These are phyloP conservation scores for Achlya flavicornis DNA, from an alignment of 2,888 invertebrate genomes.

Conservation along the genomic window DNA sequence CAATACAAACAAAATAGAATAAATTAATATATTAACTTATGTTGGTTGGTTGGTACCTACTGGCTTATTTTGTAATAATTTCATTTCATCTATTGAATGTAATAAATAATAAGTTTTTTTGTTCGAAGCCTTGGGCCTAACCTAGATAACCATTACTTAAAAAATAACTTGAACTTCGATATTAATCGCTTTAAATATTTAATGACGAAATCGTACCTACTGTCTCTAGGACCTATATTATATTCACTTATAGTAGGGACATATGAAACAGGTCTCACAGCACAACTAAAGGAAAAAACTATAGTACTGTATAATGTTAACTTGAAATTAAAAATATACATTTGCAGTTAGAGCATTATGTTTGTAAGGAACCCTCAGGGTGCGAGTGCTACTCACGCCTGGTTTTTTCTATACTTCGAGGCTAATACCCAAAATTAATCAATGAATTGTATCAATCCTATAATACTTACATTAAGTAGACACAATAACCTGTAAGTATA, in stretches of 20 bases:
- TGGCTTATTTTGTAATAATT: neutral
- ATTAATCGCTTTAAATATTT: neutral
- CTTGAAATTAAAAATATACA: too few relatives aligned
- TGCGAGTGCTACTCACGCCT: too few relatives aligned
- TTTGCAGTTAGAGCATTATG: neutral
- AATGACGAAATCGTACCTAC: neutral
- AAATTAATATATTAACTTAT: too few relatives aligned
- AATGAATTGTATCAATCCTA: too few relatives aligned
- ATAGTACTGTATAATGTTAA: too few relatives aligned
- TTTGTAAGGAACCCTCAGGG: neutral
- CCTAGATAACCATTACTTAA: constrained; percentile 13
- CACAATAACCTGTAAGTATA: neutral
- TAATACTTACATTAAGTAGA: too few relatives aligned
- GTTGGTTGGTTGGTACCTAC: neutral
- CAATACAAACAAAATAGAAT: too few relatives aligned
- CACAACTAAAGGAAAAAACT: too few relatives aligned
- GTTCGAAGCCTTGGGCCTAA: constrained; percentile 14
- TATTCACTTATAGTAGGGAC: too few relatives aligned
- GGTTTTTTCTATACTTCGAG: too few relatives aligned
- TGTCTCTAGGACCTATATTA: neutral
- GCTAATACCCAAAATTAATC: too few relatives aligned
- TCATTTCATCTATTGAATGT: neutral
- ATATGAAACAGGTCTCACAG: too few relatives aligned
- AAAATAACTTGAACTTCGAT: neutral
- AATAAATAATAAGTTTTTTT: neutral